Percentiles rank a stretch among this genome's conserved stretches.
phyloP scores from a whole-genome alignment of 2,888 invertebrate species.

The Cyaniris semiargus region DNA sequence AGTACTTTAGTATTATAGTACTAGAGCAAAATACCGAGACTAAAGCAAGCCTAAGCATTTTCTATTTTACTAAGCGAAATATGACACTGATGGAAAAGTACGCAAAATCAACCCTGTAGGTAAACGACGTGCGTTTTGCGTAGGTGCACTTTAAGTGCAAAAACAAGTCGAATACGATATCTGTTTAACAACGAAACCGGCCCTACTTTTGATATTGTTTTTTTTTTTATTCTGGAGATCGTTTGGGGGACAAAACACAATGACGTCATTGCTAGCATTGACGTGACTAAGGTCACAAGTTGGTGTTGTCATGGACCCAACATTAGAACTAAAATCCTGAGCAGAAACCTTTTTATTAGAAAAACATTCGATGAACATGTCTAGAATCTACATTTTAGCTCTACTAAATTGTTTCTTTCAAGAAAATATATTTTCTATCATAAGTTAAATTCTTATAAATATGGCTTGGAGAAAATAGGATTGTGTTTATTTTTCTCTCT shows the following conservation, averaged over 20 bases:
- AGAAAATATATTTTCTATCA: background rate
- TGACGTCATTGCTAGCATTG: constrained; percentile 5
- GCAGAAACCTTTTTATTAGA: background rate
- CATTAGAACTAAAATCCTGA: background rate
- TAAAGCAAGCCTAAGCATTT: background rate
- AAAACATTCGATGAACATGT: background rate
- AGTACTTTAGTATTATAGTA: background rate
- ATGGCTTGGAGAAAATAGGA: background rate
- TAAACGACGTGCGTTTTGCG: background rate
- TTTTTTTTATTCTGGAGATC: background rate
- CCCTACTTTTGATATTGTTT: background rate
- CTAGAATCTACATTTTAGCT: too few species aligned
- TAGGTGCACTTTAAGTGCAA: background rate
- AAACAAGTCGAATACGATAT: background rate
- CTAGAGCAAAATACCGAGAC: background rate
- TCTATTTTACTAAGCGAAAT: background rate
- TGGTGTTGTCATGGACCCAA: background rate
- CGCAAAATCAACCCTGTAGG: background rate
- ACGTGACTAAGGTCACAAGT: background rate
- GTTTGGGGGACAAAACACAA: background rate
- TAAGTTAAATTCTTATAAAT: background rate
- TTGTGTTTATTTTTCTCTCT: background rate
- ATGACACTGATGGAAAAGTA: background rate
- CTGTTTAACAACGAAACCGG: background rate
- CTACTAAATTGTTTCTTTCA: background rate